Base-by-base conservation (phyloP, 2,888 invertebrate species). In the Diplolepis rosae region DNA sequence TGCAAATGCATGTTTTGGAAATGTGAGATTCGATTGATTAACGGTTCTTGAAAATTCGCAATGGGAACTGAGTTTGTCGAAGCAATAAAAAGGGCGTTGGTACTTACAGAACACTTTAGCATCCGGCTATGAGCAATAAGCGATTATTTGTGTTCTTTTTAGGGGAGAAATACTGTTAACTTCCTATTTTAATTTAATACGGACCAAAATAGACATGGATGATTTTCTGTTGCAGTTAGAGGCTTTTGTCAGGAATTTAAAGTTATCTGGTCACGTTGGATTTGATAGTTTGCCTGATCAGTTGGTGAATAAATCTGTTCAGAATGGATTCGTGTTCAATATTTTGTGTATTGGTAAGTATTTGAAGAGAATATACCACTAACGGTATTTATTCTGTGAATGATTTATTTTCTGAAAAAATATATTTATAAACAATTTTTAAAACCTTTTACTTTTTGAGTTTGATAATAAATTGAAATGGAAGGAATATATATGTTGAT, bases 201-300 rank as follows among this genome's bases (percentile, higher is more conserved):
- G 66, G 71, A 50, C 56, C 39, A 22, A 30, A 66, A 28, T 30
- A 35, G 15, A 54, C 45, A 45, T 66, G 27, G 28, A 39, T 67
- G 45, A 68, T 75, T 74, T 74, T 0, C 71, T 76, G 65, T 85
- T 84, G 35, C 81, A 89, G 89, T 75, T 87, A 71, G 89, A 89
- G 71, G 74, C 84, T 42, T 83, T 89, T 77, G 89, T 95, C 81
- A 92, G 97, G 80, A 95, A 94, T 69, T 90, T 97, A 72, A 95
- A 95, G 87, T 91, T 98, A 82, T 94, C 96, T 52, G 99, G 99
- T 66, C 98, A 99, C 91, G 99, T 99, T 80, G 99, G 99, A 6
- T 99, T 99, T 90, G 99, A 99, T 90, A 98, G 97, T 90, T 92
- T 99, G 72, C 99, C 99, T 0, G 98, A 99, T 90, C 99, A 99